phyloP scores from a whole-genome alignment of 2,888 invertebrate genomes.

The Melikaiella ostensackeni region DNA sequence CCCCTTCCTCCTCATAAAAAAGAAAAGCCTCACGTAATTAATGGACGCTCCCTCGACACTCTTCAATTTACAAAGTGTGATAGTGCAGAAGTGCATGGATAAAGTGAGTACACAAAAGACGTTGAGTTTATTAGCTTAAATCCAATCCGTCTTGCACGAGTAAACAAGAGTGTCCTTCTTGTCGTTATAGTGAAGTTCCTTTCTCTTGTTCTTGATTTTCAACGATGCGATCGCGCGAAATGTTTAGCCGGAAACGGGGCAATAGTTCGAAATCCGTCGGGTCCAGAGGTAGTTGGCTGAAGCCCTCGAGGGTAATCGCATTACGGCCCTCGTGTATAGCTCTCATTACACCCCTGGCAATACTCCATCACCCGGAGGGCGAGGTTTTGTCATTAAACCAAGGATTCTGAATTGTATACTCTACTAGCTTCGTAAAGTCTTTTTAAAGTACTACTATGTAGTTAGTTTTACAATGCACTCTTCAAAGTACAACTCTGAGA shows the following conservation, averaged over 20 bases:
- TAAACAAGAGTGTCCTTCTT: constrained; percentile 18
- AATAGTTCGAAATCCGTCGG: constrained; percentile 68
- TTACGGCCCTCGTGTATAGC: constrained; percentile 70
- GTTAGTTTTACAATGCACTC: not conserved
- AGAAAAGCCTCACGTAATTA: no score
- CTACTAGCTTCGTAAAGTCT: constrained; percentile 10
- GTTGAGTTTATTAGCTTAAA: not conserved
- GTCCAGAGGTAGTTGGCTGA: constrained; percentile 74
- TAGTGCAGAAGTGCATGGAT: no score
- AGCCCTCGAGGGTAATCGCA: constrained; percentile 76
- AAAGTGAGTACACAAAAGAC: not conserved
- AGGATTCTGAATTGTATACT: constrained; percentile 35
- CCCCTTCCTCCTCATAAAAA: no score
- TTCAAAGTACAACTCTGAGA: not conserved
- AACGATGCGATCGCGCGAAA: constrained; percentile 55
- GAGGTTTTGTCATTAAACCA: constrained; percentile 57
- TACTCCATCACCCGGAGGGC: constrained; percentile 53
- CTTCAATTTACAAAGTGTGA: no score
- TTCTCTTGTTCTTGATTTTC: constrained; percentile 42
- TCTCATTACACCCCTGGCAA: constrained; percentile 67
- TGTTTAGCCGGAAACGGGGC: constrained; percentile 67
- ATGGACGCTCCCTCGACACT: no score
- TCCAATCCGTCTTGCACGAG: constrained; percentile 9
- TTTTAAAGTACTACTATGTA: not conserved
- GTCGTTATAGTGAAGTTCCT: not conserved